Evolutionary conservation across 2,888 invertebrate species (phyloP).

Genomic region (Strigamia maritima): DNA sequence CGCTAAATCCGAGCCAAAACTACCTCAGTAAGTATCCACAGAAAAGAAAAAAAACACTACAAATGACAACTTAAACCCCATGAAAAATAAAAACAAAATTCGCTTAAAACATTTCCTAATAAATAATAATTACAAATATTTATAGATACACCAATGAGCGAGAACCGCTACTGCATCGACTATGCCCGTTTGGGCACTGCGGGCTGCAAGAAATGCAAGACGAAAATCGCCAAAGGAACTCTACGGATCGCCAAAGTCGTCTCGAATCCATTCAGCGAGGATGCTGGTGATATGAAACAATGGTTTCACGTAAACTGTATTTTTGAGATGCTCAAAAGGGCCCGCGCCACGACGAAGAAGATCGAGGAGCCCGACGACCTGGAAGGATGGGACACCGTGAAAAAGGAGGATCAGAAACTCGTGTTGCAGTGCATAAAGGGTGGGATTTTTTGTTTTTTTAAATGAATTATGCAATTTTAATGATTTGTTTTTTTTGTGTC

Average conservation of each 20-base stretch:
- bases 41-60: too few relatives aligned
- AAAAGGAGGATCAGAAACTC: slow-evolving; percentile 64
- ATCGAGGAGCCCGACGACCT: slow-evolving; percentile 73
- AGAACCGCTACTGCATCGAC: slow-evolving; percentile 61
- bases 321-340: slow-evolving; percentile 73
- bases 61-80: too few relatives aligned
- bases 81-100: too few relatives aligned
- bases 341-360: slow-evolving; percentile 74
- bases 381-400: slow-evolving; percentile 68
- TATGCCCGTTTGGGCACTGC: slow-evolving; percentile 77
- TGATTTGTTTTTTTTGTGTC: background rate
- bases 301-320: slow-evolving; percentile 80
- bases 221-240: slow-evolving; percentile 68
- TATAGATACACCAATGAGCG: too few relatives aligned
- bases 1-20: too few relatives aligned
- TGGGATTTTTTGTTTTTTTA: slow-evolving; percentile 41
- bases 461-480: too few relatives aligned
- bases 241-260: slow-evolving; percentile 73
- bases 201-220: slow-evolving; percentile 82
- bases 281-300: slow-evolving; percentile 73
- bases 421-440: slow-evolving; percentile 64
- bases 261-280: slow-evolving; percentile 70
- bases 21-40: too few relatives aligned
- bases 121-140: too few relatives aligned
- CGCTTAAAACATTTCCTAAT: too few relatives aligned